Evolutionary conservation across 2,888 invertebrate species (phyloP).

Genomic region (Phalangium opilio): DNA sequence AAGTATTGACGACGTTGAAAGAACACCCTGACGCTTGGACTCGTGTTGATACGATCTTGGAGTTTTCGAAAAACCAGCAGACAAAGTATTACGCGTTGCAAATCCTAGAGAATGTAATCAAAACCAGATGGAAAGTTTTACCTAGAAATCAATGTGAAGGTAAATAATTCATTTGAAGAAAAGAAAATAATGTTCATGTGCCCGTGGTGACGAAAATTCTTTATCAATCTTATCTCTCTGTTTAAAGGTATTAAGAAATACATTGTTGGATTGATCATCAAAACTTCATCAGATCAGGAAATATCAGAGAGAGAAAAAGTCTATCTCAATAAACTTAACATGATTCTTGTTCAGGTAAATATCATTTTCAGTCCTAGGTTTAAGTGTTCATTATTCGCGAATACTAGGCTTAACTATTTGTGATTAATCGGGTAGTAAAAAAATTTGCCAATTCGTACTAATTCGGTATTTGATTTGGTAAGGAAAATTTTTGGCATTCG

Average conservation of each 20-base stretch:
- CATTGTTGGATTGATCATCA: slow-evolving; percentile 95
- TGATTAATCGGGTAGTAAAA: no score
- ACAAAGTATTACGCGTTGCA: slow-evolving; percentile 99
- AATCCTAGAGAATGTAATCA: slow-evolving; percentile 96
- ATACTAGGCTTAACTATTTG: no score
- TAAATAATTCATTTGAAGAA: slow-evolving; percentile 21
- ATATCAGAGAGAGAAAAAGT: slow-evolving; percentile 84
- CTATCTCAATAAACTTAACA: slow-evolving; percentile 92
- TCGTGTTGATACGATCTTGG: slow-evolving; percentile 93
- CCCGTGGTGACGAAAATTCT: no score
- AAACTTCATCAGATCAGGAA: slow-evolving; percentile 83
- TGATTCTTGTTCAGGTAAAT: slow-evolving; percentile 85
- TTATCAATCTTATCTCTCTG: slow-evolving; percentile 3
- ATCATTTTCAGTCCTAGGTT: slow-evolving; percentile 2
- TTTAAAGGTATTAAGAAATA: slow-evolving; percentile 85
- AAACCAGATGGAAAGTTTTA: slow-evolving; percentile 96
- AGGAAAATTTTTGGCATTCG: no score
- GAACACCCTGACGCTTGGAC: slow-evolving; percentile 99
- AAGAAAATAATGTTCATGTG: no score
- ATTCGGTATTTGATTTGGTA: no score
- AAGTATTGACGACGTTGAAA: slow-evolving; percentile 82
- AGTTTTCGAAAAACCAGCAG: slow-evolving; percentile 88
- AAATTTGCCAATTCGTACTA: no score
- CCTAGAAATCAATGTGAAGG: slow-evolving; percentile 94
- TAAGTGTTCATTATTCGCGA: no score